Conservation (phyloP, 2,888 invertebrate genomes). For the Smittia aterrima region DNA sequence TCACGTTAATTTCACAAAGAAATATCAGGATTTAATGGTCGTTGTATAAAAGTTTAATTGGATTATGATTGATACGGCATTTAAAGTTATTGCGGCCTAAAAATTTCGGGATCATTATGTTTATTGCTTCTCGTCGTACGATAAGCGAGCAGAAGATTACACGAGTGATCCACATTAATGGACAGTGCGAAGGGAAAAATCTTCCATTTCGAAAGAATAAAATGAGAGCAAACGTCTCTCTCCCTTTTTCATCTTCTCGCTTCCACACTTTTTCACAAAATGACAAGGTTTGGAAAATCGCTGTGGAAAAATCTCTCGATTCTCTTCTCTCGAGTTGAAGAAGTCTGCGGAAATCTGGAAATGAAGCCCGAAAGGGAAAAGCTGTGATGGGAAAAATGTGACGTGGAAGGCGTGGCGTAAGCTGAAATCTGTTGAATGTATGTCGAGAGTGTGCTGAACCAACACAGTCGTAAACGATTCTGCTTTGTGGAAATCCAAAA, state of each 20-base stretch:
- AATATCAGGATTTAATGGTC: slow-evolving; percentile 18
- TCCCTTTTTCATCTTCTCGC: not conserved
- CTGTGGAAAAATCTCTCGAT: slow-evolving; percentile 23
- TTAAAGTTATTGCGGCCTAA: slow-evolving; percentile 3
- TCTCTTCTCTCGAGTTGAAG: not conserved
- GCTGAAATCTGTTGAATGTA: slow-evolving; percentile 21
- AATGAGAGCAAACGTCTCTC: slow-evolving; percentile 1
- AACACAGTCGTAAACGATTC: not conserved
- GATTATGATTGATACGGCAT: slow-evolving; percentile 16
- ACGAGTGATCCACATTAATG: not conserved
- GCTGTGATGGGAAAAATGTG: slow-evolving; percentile 13
- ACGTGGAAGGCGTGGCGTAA: slow-evolving; percentile 22
- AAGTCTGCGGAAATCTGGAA: slow-evolving; percentile 29
- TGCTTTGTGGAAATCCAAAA: not conserved
- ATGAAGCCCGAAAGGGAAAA: slow-evolving; percentile 14
- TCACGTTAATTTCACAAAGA: slow-evolving; percentile 10
- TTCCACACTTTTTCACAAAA: not conserved
- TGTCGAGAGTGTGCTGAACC: slow-evolving; percentile 13
- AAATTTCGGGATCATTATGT: not conserved
- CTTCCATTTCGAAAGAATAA: slow-evolving; percentile 3
- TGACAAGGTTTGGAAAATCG: slow-evolving; percentile 23
- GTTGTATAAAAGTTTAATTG: slow-evolving; percentile 35
- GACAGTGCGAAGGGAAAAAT: not conserved
- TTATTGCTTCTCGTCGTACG: not conserved
- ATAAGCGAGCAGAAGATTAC: not conserved